Evolutionary conservation across 2,888 invertebrate genomes (phyloP), one percentile per base, ranked within the genome.

Genomic region (Bellardia bayeri): DNA sequence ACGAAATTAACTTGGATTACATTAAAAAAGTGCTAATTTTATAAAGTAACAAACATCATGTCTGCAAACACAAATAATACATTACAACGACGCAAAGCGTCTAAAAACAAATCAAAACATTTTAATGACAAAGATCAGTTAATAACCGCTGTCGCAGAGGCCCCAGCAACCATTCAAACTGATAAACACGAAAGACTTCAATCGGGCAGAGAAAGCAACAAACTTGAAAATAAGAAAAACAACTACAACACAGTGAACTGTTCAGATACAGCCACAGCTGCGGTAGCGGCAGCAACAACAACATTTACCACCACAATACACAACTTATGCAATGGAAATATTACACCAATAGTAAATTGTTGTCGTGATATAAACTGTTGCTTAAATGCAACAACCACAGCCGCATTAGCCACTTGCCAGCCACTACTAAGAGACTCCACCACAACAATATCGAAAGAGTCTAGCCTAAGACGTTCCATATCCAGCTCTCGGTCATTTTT

Each of bases 131-230:
- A 78, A 80, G 78, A 86, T 84, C 84, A 82, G 58, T 69, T 84
- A 64, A 45, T 23, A 64, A 85, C 63, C 58, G 16, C 78, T n/a
- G 76, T 74, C 0, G 63, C 80, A 37, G 71, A 45, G 64, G 1
- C 56, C 30, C 37, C 23, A 49, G 14, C 80, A 40, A 37, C 72
- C 69, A 85, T 90, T 49, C 90, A 90, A 42, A 40, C 3, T 56
- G 85, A 80, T 80, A 85, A 74, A 91, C 91, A 92, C 91, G 93
- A 93, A 92, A 92, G 92, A 93, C 91, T 92, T 93, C 91, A 93
- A 92, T 91, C 91, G 89, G 90, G 90, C 89, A 86, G 88, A 80
- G 80, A 89, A 90, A 89, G 89, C 89, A 89, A 91, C 89, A 90
- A 91, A 90, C 90, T 89, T 81, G 90, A 90, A 75, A 88, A 42